Conservation (phyloP, 2,888 invertebrate genomes). For the Drosophila vallismaia region DNA sequence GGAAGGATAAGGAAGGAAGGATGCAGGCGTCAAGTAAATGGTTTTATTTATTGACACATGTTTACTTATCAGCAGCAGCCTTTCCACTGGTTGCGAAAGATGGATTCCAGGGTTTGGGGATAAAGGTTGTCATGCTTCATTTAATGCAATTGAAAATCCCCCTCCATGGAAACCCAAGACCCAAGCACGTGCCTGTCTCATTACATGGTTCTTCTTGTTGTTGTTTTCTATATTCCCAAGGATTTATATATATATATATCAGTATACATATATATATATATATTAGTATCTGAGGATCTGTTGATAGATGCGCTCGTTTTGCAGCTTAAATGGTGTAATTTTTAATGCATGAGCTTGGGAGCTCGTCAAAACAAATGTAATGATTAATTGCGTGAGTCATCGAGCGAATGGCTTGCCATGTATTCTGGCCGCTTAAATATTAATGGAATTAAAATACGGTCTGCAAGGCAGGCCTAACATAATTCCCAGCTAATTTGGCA, state of each 20-base stretch:
- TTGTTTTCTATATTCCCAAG: slow-evolving; percentile 1
- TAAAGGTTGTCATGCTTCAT: slow-evolving; percentile 68
- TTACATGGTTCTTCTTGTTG: slow-evolving; percentile 6
- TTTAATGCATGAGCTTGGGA: slow-evolving; percentile 41
- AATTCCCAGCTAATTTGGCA: slow-evolving; percentile 31
- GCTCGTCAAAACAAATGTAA: slow-evolving; percentile 40
- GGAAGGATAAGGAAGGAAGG: slow-evolving; percentile 7
- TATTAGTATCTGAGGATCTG: slow-evolving; percentile 17
- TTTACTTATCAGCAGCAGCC: slow-evolving; percentile 64
- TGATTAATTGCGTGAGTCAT: slow-evolving; percentile 45
- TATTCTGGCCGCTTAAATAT: slow-evolving; percentile 23
- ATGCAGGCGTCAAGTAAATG: slow-evolving; percentile 62
- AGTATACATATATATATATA: background rate
- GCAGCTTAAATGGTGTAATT: slow-evolving; percentile 43
- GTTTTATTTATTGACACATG: slow-evolving; percentile 80
- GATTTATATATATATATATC: background rate
- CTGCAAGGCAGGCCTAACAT: background rate
- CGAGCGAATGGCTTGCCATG: slow-evolving; percentile 24
- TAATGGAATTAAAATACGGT: slow-evolving; percentile 6
- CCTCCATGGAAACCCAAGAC: background rate
- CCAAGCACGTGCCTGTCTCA: slow-evolving; percentile 44
- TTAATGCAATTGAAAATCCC: slow-evolving; percentile 53
- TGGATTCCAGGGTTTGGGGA: slow-evolving; percentile 13
- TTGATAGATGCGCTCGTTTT: slow-evolving; percentile 44
- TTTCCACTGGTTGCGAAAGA: slow-evolving; percentile 15